These are phyloP conservation scores for Popillia japonica DNA, from an alignment of 1,140 invertebrate genomes.

Conservation along the genomic window DNA sequence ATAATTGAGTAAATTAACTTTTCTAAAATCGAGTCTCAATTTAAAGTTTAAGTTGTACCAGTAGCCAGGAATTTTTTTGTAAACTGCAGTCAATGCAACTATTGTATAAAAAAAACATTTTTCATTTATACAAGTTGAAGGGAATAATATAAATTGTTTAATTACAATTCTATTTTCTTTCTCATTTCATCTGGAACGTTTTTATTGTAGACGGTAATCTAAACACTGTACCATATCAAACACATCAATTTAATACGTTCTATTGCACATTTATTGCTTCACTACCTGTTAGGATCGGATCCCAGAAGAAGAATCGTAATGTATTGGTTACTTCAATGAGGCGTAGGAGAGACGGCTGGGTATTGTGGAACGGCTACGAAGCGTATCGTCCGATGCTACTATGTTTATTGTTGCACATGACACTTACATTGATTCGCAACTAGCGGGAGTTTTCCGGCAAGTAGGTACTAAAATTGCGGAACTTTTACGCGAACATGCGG, in stretches of 20 bases:
- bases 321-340: not conserved
- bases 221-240: not conserved
- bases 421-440: conserved; percentile 10
- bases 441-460: not conserved
- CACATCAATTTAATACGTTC: not conserved
- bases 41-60: too few relatives aligned
- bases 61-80: too few relatives aligned
- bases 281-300: not conserved
- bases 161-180: too few relatives aligned
- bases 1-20: too few relatives aligned
- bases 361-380: not conserved
- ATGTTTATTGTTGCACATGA: conserved; percentile 1
- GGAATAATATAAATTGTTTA: too few relatives aligned
- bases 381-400: not conserved
- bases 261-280: not conserved
- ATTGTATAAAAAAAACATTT: too few relatives aligned
- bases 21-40: too few relatives aligned
- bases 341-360: not conserved
- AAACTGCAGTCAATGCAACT: too few relatives aligned
- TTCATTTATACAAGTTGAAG: too few relatives aligned
- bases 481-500: not conserved
- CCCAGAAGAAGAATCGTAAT: not conserved
- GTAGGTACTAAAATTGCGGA: not conserved
- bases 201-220: not conserved
- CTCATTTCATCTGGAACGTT: not conserved